A percentile compares a stretch with the other conserved stretches of the same genome.
These are phyloP conservation scores for Gryon sp. DNA, from an alignment of 1,140 invertebrate species.

Conservation along the genomic window DNA sequence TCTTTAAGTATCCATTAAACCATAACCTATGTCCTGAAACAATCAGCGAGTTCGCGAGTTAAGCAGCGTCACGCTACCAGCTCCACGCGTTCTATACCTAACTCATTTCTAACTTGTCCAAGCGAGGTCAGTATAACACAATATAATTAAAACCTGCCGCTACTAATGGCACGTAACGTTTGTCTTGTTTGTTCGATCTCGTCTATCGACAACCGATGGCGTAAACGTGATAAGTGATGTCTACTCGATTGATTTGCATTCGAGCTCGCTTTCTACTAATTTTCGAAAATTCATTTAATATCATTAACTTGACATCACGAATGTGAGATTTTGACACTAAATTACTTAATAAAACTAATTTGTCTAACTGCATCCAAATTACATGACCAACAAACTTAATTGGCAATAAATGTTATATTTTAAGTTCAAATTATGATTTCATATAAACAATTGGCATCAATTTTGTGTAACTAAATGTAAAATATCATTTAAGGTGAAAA, in stretches of 20 bases:
- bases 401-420: constrained; percentile 1
- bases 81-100: constrained; percentile 70
- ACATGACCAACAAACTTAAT: not conserved
- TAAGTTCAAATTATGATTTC: too few relatives aligned
- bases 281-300: constrained; percentile 38
- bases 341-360: constrained; percentile 54
- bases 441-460: too few relatives aligned
- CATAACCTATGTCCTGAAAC: constrained; percentile 17
- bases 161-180: constrained; percentile 70
- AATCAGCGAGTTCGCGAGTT: constrained; percentile 61
- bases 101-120: constrained; percentile 72
- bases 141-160: constrained; percentile 69
- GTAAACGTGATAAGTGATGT: constrained; percentile 20
- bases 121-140: constrained; percentile 68
- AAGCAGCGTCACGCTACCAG: constrained; percentile 68
- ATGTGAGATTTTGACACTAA: constrained; percentile 29
- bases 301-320: constrained; percentile 29
- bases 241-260: constrained; percentile 61
- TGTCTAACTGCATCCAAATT: constrained; percentile 54
- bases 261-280: constrained; percentile 58
- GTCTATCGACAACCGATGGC: constrained; percentile 1
- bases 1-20: not conserved
- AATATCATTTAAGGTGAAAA: constrained; percentile 11
- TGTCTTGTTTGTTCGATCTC: constrained; percentile 25
- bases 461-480: too few relatives aligned